These are phyloP conservation scores for Hesperia comma DNA, from an alignment of 2,888 invertebrate genomes.

Conservation along the genomic window DNA sequence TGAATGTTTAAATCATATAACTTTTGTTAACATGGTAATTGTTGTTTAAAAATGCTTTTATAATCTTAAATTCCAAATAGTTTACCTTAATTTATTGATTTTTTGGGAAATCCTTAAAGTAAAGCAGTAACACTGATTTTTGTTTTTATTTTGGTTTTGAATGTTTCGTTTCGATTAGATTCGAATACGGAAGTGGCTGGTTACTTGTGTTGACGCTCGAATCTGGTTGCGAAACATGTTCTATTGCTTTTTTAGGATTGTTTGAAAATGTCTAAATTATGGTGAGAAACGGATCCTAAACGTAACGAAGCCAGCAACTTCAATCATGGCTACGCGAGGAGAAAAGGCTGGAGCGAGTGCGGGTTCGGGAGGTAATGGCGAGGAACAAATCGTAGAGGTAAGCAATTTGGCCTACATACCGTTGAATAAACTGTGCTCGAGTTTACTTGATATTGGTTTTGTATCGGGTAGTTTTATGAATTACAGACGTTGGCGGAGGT, in stretches of 20 bases:
- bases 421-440: slow-evolving; percentile 57
- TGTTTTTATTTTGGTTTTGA: slow-evolving; percentile 72
- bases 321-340: slow-evolving; percentile 83
- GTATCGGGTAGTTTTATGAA: slow-evolving; percentile 50
- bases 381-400: slow-evolving; percentile 87
- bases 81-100: neutral
- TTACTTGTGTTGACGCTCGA: slow-evolving; percentile 62
- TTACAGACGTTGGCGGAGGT: slow-evolving; percentile 93
- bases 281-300: slow-evolving; percentile 64
- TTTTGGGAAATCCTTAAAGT: slow-evolving; percentile 22
- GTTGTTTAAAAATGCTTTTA: too few species aligned
- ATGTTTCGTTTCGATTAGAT: slow-evolving; percentile 54
- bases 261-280: slow-evolving; percentile 75
- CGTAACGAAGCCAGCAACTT: slow-evolving; percentile 54
- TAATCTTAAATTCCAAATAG: too few species aligned
- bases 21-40: too few species aligned
- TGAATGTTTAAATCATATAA: too few species aligned
- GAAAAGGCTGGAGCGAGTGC: slow-evolving; percentile 83
- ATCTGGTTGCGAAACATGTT: slow-evolving; percentile 73
- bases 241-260: slow-evolving; percentile 63
- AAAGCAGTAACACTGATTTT: slow-evolving; percentile 50
- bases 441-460: slow-evolving; percentile 45
- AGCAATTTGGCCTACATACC: slow-evolving; percentile 78
- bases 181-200: slow-evolving; percentile 76
- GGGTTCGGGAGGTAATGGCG: slow-evolving; percentile 73